Base-by-base conservation (phyloP, 1,140 invertebrate species). In the Rhagoletis pomonella region DNA sequence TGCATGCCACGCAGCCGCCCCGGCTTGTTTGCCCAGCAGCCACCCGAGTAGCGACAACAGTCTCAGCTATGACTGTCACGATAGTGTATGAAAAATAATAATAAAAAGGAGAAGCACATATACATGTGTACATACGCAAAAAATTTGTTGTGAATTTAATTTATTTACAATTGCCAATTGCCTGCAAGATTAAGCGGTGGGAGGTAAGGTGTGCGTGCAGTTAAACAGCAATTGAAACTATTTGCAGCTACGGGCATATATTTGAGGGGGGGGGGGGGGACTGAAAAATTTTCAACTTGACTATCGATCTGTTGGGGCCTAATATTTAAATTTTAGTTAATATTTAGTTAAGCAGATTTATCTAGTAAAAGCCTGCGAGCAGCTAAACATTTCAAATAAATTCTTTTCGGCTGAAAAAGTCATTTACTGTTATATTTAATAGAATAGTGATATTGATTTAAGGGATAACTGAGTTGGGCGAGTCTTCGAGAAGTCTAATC, bases 151-250 rank as follows among this genome's bases (percentile, higher is more conserved):
- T 5, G 73, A 81, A 58, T 81, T 81, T 81, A 81, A 81, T 81
- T 81, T 81, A 81, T 81, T 81, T 81, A 81, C 73, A 81, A 81
- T 55, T 81, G 47, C 47, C 73, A 81, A 81, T 81, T 50, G 50
- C 42, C 10, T 10, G 50, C 73, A 3, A 58, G 73, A 58, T 81
- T 81, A 81, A 81, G 42, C 73, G 73, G 73, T 55, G 73, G 47
- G 47, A 47, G 73, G 73, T 50, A 47, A 5, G n/a, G 3, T 10
- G 17, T 17, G 5, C 50, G 55, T 19, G 67, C 14, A 19, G 73
- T 81, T 81, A 81, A 81, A 44, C 47, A 77, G 10, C 44, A 77
- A 77, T 50, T n/a, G 69, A 42, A 77, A 50, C 69, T 55, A 55
- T 81, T 81, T 58, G 19, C 17, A 81, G 17, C 7, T n/a, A 47